Evolutionary conservation across 2,797 vertebrate species (phyloP), one percentile per base, ranked within the genome.

Genomic region (Poeciliopsis paucimaculata): DNA sequence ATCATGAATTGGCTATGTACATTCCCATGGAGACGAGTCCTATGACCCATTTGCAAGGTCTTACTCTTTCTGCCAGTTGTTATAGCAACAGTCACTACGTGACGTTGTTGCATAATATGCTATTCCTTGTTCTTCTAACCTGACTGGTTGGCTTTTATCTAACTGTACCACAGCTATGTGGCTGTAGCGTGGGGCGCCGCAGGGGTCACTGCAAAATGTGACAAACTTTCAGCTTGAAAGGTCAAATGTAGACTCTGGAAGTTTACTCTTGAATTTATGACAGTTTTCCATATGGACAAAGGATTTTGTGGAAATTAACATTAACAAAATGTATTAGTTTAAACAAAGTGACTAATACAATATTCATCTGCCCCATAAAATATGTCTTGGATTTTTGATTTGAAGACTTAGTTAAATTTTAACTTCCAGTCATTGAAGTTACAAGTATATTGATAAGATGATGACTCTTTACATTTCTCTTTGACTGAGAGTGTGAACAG

Each of bases 31-130:
- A 89, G 88, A 93, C 73, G 2, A 89, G 72, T 73, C 75, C 77
- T 82, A 78, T 47, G 77, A 83, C 79, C 82, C 51, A 85, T 88
- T 88, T 68, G 85, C 80, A 79, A 73, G 76, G 86, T 83, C 85
- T 83, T 85, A 87, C 74, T 77, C 76, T 81, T 64, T n/a, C 84
- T 90, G 89, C 82, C 79, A 39, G 94, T 95, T 92, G 94, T 93
- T 91, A 94, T 94, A 89, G 94, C 91, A 94, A 95, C 93, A 93
- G 90, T 92, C 91, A 82, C 82, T 84, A 94, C 85, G 90, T 94
- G 91, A 92, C 86, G 87, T 88, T 80, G 79, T 91, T 91, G 86
- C 82, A 77, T 93, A 90, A 91, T 81, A 73, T 75, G 47, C 75
- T 78, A 79, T 74, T 77, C 47, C 72, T 87, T 15, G 16, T 68